These are phyloP conservation scores for Pelagia noctiluca DNA, from an alignment of 30 jellyfish, hydroid and myxozoan species.

Conservation along the genomic window DNA sequence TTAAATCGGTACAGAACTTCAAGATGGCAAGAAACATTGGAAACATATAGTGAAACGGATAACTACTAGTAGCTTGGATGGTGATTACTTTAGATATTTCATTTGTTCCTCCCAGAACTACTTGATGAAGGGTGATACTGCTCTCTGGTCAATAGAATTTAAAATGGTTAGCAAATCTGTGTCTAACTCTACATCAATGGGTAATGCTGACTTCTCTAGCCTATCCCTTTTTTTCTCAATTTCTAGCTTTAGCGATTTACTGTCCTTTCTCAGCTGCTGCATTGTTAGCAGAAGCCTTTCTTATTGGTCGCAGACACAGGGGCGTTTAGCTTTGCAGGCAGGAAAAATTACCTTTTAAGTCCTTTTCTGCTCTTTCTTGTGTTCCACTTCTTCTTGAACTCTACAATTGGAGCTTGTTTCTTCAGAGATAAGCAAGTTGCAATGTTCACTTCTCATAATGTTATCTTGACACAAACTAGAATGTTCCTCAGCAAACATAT, in stretches of 20 bases:
- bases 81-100: background rate
- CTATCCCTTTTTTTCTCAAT: background rate
- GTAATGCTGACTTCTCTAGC: background rate
- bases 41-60: too few species aligned
- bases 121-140: conserved; percentile 21
- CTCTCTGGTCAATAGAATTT: background rate
- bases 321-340: conserved; percentile 34
- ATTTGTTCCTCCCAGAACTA: conserved; percentile 25
- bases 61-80: conserved; percentile 20
- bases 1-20: too few species aligned
- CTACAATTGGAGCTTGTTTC: background rate
- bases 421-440: background rate
- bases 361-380: background rate
- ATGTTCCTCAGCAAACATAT: background rate
- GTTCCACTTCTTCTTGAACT: background rate
- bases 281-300: conserved; percentile 14
- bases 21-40: too few species aligned
- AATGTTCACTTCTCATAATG: background rate
- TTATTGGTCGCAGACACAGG: conserved; percentile 17
- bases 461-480: conserved; percentile 2
- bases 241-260: conserved; percentile 1
- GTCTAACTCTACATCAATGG: background rate
- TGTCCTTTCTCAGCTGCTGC: conserved; percentile 6
- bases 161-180: conserved; percentile 7
- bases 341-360: background rate